These are phyloP conservation scores for Pontoporia blainvillei DNA, from an alignment of 2,113 vertebrate species.

Conservation along the genomic window DNA sequence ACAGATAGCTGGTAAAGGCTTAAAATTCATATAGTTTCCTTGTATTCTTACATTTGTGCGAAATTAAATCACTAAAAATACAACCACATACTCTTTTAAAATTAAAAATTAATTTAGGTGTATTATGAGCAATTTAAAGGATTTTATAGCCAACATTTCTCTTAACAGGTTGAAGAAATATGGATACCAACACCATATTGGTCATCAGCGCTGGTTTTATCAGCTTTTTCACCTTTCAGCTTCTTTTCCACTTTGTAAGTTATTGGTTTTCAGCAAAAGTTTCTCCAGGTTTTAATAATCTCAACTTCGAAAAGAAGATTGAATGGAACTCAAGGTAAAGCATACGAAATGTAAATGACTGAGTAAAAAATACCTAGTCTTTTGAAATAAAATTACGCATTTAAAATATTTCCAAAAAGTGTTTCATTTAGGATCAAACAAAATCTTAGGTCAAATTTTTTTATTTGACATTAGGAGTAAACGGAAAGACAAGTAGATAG, in stretches of 20 bases:
- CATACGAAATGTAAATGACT: background rate
- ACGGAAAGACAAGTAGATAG: background rate
- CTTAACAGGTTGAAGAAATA: constrained; percentile 83
- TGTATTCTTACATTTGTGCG: background rate
- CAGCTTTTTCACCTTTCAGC: constrained; percentile 93
- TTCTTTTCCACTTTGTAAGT: constrained; percentile 92
- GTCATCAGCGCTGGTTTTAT: constrained; percentile 81
- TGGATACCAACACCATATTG: constrained; percentile 89
- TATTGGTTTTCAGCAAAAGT: constrained; percentile 88
- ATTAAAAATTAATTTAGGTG: background rate
- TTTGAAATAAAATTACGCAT: background rate
- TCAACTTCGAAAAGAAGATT: constrained; percentile 92
- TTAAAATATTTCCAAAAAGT: background rate
- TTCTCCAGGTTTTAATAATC: constrained; percentile 87
- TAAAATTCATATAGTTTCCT: background rate
- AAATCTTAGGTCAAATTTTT: background rate
- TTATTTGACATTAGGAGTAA: background rate
- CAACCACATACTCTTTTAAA: background rate
- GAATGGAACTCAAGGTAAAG: constrained; percentile 99
- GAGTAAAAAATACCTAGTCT: background rate
- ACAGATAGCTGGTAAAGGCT: background rate
- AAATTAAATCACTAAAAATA: background rate
- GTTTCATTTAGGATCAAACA: background rate
- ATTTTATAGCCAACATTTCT: constrained; percentile 37
- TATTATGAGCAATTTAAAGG: background rate